Base-by-base conservation (phyloP, 2,797 vertebrate genomes). In the Premnoplex brunnescens region DNA sequence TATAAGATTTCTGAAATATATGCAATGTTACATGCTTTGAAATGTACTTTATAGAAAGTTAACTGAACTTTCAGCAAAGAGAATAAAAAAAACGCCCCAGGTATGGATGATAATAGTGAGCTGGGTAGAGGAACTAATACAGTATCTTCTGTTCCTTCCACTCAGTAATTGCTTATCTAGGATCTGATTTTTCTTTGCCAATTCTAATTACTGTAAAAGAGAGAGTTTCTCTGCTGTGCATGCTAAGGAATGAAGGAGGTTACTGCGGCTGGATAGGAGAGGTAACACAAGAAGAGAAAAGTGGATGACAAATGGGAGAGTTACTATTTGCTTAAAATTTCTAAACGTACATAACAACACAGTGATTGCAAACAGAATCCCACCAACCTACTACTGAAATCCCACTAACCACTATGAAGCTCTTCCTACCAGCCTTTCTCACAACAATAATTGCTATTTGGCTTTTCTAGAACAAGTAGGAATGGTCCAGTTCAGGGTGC, bases 1-100 rank as follows among this genome's bases (percentile, higher is more conserved):
- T 68, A 72, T 44, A 72, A 64, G 14, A 44, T 67, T 9, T n/a
- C 24, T 77, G 51, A 21, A 82, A 37, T 48, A 72, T 23, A 23
- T 4, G 28, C 12, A 52, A 6, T 41, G 12, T 60, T 85, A 24
- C 16, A 6, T 52, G 11, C 39, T 75, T 91, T 72, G 34, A 82
- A 64, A 64, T 41, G 14, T 15, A 36, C 11, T 72, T 67, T 21
- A 32, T 24, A 58, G 59, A 85, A 85, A 58, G 3, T 36, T 55
- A 81, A 28, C 1, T 52, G 46, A 66, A 60, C 12, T 44, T 28
- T 64, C 34, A 54, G 6, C 26, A 88, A 56, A 56, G 2, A 3
- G 36, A 62, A 14, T 9, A 16, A 4, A 27, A 48, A 54, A 37
- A 56, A 4, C 1, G 10, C 2, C 2, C 3, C 9, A 49, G 6